These are phyloP conservation scores for Oscheius sp. DNA, from an alignment of 2,888 invertebrate species.

Conservation along the genomic window DNA sequence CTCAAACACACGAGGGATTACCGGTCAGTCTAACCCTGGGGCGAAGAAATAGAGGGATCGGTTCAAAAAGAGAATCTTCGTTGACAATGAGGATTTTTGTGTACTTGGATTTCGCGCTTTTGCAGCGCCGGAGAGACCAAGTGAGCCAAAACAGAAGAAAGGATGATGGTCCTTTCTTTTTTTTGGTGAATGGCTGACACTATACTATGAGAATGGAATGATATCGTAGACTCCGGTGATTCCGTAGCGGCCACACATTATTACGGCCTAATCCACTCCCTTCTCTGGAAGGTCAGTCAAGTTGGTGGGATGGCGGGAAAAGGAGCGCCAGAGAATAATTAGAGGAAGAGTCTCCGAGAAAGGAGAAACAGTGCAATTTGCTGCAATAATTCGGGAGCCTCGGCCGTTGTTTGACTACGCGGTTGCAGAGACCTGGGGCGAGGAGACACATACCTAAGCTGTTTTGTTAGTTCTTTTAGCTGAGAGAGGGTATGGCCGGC, in stretches of 20 bases:
- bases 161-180: background rate
- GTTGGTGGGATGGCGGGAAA: no score
- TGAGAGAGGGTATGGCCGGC: no score
- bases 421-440: background rate
- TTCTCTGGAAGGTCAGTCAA: conserved; percentile 18
- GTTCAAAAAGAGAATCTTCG: background rate
- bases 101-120: no score
- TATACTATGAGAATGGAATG: no score
- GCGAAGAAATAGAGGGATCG: background rate
- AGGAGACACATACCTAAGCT: no score
- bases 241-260: no score
- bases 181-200: background rate
- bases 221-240: background rate
- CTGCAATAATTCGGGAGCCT: conserved; percentile 7
- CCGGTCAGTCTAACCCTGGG: conserved; percentile 29
- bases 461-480: no score
- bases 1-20: conserved; percentile 29
- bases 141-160: background rate
- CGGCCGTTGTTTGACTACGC: background rate
- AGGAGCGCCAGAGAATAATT: no score
- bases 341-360: background rate
- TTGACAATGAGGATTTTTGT: no score
- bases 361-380: background rate
- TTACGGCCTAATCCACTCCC: conserved; percentile 29
- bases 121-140: no score